Percentiles rank a stretch among this genome's conserved stretches.
Conservation (phyloP, 2,797 vertebrate genomes). For the Microhierax caerulescens region DNA sequence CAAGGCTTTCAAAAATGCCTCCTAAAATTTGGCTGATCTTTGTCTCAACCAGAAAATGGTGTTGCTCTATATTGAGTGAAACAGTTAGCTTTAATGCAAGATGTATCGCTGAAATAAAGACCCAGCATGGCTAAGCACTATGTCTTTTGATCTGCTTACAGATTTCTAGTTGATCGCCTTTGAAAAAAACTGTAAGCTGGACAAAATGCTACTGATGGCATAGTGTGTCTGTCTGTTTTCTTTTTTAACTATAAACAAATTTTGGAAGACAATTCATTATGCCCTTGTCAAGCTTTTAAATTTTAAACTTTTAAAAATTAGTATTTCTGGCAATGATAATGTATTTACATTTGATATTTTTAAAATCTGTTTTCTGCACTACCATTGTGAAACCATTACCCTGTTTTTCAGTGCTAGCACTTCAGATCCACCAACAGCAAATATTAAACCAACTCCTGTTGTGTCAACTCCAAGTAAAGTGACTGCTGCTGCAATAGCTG, state of each 20-base stretch:
- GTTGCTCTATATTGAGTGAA: neutral
- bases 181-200: neutral
- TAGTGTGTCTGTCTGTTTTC: neutral
- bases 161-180: neutral
- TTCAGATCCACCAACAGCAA: conserved; percentile 95
- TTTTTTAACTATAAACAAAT: neutral
- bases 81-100: neutral
- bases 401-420: conserved; percentile 84
- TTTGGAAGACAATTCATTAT: neutral
- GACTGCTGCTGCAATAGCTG: conserved; percentile 88
- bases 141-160: neutral
- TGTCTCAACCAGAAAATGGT: neutral
- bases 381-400: neutral
- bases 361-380: neutral
- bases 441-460: conserved; percentile 97
- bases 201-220: neutral
- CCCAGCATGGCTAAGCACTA: neutral
- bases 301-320: neutral
- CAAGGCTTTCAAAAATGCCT: neutral
- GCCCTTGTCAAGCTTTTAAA: neutral
- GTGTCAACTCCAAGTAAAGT: conserved; percentile 91
- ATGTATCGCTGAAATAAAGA: neutral
- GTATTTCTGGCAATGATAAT: neutral
- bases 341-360: neutral
- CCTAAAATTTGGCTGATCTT: neutral